Base-by-base conservation (phyloP, 2,888 invertebrate genomes). In the Cheilosia vernalis region DNA sequence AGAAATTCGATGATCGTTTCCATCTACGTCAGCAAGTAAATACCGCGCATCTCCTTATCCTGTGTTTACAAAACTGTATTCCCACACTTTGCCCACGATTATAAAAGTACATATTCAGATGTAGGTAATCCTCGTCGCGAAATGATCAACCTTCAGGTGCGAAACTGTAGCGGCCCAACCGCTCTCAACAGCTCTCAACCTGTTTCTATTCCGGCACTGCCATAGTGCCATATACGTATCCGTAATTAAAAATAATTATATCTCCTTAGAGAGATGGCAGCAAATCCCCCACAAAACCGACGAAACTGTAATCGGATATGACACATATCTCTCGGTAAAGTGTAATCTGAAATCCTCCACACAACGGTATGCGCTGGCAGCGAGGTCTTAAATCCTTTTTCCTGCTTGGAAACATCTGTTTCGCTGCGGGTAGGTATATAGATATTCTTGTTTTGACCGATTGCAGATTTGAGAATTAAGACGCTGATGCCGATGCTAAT, bases 161-260 rank as follows among this genome's bases (percentile, higher is more conserved):
- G 55, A 60, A 60, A 63, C 27, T 47, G 17, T 37, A 67, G 27
- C 42, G 40, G n/a, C 56, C 21, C n/a, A 24, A 21, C 56, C 13
- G 55, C 7, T 6, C 0, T 44, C 49, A 10, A 1, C 10, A 19
- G 49, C 37, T 13, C 37, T 37, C 37, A 37, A 67, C 66, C 80
- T 63, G 72, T 33, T 51, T 17, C 19, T 9, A 24, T 58, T 13
- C 24, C 33, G 19, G 40, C n/a, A 19, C 63, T 42, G 58, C 73
- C 37, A 33, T 21, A 2, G 1, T 2, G 2, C 1, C 2, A 24
- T 24, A 24, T 13, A 74, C 44, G 19, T 61, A 67, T 77, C 58
- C 61, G 72, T 85, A 85, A 85, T 85, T 85, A 81, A 81, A 85
- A 77, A 81, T 85, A 85, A 81, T 85, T 85, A 77, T 77, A 81